Evolutionary conservation across 2,888 invertebrate species (phyloP).

Genomic region (Dioctria linearis): DNA sequence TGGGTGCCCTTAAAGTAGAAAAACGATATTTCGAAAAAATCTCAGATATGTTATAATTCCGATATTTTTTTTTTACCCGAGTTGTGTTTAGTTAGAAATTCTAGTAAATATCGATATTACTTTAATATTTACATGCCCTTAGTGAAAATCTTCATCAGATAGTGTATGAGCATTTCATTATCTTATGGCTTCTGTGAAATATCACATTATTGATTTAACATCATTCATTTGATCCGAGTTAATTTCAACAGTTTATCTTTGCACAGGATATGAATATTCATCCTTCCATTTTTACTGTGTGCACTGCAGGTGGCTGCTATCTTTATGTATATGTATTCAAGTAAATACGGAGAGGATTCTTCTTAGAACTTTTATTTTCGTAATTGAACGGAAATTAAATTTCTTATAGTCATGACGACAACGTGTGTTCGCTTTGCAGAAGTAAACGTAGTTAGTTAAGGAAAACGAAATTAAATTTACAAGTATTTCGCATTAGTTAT

Average conservation of each 20-base stretch:
- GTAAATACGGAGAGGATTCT: background rate
- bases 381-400: constrained; percentile 13
- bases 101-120: no score
- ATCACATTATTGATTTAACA: background rate
- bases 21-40: no score
- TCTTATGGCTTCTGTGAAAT: background rate
- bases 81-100: no score
- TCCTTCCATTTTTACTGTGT: background rate
- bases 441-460: background rate
- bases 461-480: background rate
- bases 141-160: no score
- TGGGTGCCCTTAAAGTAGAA: no score
- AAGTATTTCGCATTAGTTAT: background rate
- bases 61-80: no score
- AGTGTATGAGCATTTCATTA: no score
- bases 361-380: background rate
- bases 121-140: no score
- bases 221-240: background rate
- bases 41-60: no score
- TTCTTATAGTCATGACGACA: background rate
- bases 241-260: background rate
- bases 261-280: background rate
- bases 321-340: background rate
- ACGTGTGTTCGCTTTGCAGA: background rate
- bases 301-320: no score